Percentiles rank a stretch among this genome's conserved stretches.
Conservation (phyloP, 2,113 vertebrate species). For the mouse (Mus musculus) region GRCm39 chr13:70771501-70772000, state of each 20-base stretch:
- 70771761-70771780: fast-evolving
- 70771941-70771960: background rate
- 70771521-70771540: background rate
- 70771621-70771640: background rate
- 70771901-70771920: no score
- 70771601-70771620: background rate
- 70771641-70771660: background rate
- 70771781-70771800: background rate
- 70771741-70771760: no score
- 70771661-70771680: fast-evolving
- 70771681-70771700: no score
- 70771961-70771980: no score
- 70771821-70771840: background rate
- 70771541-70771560: no score
- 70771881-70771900: background rate
- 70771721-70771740: no score
- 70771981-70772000: background rate
- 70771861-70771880: background rate
- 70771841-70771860: background rate
- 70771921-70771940: fast-evolving
- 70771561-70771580: background rate
- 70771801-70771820: background rate
- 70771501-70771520: background rate
- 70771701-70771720: background rate
- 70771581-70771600: background rate